Conservation (phyloP, 1,140 invertebrate genomes). For the Drosophila murphyi region DNA sequence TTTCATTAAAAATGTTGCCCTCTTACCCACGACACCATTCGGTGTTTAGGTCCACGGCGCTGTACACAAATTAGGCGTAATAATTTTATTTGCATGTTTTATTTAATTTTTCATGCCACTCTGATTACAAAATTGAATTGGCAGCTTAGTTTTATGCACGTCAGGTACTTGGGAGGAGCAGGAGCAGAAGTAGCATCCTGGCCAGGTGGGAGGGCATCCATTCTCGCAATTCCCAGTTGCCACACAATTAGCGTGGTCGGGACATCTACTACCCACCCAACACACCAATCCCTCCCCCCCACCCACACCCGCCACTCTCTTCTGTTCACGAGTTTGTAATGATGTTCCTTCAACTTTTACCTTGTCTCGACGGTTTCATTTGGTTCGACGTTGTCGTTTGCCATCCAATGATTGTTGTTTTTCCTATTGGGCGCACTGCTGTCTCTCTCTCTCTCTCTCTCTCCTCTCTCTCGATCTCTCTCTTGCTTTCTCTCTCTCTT, state of each 20-base stretch:
- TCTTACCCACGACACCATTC: neutral
- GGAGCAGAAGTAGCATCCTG: neutral
- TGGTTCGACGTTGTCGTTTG: conserved; percentile 70
- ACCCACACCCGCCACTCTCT: neutral
- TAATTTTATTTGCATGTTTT: conserved; percentile 83
- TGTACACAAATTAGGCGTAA: conserved; percentile 79
- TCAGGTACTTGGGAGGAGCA: conserved; percentile 54
- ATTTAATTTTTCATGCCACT: conserved; percentile 83
- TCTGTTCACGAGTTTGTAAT: conserved; percentile 64
- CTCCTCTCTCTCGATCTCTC: conserved; percentile 8
- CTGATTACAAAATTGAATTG: conserved; percentile 82
- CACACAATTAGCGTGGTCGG: conserved; percentile 75
- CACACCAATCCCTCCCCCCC: too few species aligned
- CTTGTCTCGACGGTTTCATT: conserved; percentile 75
- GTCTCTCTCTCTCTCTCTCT: conserved; percentile 1
- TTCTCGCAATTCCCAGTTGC: conserved; percentile 55
- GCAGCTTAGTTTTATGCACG: conserved; percentile 77
- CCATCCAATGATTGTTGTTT: conserved; percentile 59
- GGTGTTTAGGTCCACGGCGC: conserved; percentile 21
- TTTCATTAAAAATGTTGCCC: conserved; percentile 14
- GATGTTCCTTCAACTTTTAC: conserved; percentile 72
- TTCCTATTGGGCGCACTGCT: conserved; percentile 11
- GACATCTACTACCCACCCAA: conserved; percentile 11
- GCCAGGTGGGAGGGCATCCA: conserved; percentile 1
- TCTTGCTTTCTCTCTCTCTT: conserved; percentile 1